Base-by-base conservation (phyloP, 2,888 invertebrate species). In the Myopa testacea region DNA sequence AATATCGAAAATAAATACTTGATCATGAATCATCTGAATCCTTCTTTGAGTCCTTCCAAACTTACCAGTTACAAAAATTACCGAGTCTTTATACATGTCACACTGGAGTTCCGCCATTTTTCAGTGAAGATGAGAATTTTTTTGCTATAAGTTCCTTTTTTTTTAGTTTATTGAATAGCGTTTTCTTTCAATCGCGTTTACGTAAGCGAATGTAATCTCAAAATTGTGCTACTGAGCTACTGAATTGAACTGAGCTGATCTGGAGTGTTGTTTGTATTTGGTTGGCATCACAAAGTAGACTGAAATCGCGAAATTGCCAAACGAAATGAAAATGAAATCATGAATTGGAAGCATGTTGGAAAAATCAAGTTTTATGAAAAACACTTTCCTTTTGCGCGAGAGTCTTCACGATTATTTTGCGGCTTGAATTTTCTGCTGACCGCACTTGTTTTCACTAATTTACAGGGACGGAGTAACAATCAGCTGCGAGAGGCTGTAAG, bases 51-150 rank as follows among this genome's bases (percentile, higher is more conserved):
- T 26, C 2, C 26, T 26, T 26, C 26, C 2, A 55, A 0, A 34
- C 79, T 79, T 80, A 83, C 88, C 88, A 67, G 88, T 88, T 78
- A 88, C 85, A 78, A 88, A 88, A 70, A 88, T 83, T 16, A 85
- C 84, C 0, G 88, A 83, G 73, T 87, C 83, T 60, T 84, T 78
- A 50, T 87, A 88, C 71, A 86, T 84, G 78, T 86, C 84, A 40
- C 68, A 12, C 14, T 67, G 67, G 5, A 26, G 26, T 37, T 19
- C 37, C 12, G 67, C 4, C 75, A 75, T 75, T 26, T 65, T 38
- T 16, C 37, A 14, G 45, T 45, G 6, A 69, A 14, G 50, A 26
- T 40, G n/a, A 67, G n/a, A 65, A 6, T 16, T 19, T 1, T 1
- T 26, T 26, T 26, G 26, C 26, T 26, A 26, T 26, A 26, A 26